A percentile compares a stretch with the other conserved stretches of the same genome.
These are phyloP conservation scores for Clistopyga incitator DNA, from an alignment of 2,888 invertebrate species.

Conservation along the genomic window DNA sequence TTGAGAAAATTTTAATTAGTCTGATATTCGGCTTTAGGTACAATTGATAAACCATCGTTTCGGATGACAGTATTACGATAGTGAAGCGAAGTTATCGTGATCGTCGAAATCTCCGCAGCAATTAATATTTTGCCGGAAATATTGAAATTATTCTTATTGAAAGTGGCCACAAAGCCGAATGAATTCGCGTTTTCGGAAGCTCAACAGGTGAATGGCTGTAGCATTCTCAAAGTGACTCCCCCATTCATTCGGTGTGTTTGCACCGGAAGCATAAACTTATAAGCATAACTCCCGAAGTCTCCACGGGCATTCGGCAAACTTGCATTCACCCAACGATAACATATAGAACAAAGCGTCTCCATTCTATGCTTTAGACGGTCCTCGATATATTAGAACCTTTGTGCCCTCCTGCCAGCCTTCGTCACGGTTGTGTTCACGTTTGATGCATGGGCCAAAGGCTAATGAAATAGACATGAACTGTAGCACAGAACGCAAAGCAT, in stretches of 20 bases:
- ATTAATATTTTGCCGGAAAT: background rate
- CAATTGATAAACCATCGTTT: too few relatives aligned
- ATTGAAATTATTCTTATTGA: background rate
- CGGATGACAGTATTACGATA: too few relatives aligned
- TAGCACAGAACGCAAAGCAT: background rate
- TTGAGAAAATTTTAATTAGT: too few relatives aligned
- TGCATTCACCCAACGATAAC: background rate
- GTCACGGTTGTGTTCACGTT: constrained; percentile 4
- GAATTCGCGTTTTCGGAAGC: background rate
- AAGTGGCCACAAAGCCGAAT: background rate
- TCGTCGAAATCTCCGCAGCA: too few relatives aligned
- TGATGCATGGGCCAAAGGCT: constrained; percentile 7
- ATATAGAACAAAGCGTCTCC: constrained; percentile 1
- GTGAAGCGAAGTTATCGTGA: too few relatives aligned
- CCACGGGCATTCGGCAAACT: background rate
- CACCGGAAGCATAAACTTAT: background rate
- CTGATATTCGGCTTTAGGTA: too few relatives aligned
- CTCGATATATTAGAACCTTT: constrained; percentile 8
- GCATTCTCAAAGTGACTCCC: background rate
- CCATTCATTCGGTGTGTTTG: background rate
- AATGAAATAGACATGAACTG: constrained; percentile 5
- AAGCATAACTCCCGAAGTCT: background rate
- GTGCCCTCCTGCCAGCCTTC: background rate
- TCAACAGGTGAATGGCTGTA: constrained; percentile 55
- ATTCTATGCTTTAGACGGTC: background rate